Conservation (phyloP, 2,113 vertebrate species). For the human region GRCh38 chr6:83313501-83314000, state of each 20-base stretch:
- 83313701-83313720: neutral
- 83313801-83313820: constrained; percentile 1
- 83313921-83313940: neutral
- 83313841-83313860: neutral
- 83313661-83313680: neutral
- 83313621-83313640: neutral
- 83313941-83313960: constrained; percentile 11
- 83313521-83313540: neutral
- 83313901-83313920: neutral
- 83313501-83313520: neutral
- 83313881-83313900: neutral
- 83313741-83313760: neutral
- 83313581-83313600: neutral
- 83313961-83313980: constrained; percentile 51
- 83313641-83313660: neutral
- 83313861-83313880: neutral
- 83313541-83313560: neutral
- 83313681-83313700: neutral
- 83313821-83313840: neutral
- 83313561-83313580: neutral
- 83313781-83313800: constrained; percentile 31
- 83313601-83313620: neutral
- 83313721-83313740: constrained; percentile 22
- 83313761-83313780: neutral
- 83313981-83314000: constrained; percentile 48